These are phyloP conservation scores for Calyptommatus sinebrachiatus DNA, from an alignment of 2,113 vertebrate genomes.

Conservation along the genomic window DNA sequence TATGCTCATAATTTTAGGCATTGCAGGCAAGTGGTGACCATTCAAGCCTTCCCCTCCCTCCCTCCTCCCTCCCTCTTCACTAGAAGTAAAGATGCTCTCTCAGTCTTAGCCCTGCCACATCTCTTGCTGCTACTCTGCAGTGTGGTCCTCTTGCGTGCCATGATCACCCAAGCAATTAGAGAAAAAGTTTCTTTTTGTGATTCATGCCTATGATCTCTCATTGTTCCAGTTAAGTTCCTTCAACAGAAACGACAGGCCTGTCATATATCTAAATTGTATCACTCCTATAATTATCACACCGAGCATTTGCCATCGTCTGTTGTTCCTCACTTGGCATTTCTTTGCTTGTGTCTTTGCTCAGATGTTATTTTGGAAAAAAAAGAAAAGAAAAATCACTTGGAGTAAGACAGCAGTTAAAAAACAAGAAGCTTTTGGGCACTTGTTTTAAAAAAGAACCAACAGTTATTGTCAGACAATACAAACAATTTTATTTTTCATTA, in stretches of 20 bases:
- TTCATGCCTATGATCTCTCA: neutral
- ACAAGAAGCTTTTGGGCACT: no score
- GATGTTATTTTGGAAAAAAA: neutral
- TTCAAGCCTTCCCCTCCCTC: no score
- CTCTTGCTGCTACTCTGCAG: no score
- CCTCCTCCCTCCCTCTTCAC: no score
- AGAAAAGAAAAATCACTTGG: neutral
- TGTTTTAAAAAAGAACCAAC: neutral
- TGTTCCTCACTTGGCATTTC: no score
- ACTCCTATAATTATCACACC: neutral
- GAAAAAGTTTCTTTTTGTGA: neutral
- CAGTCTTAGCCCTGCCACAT: no score
- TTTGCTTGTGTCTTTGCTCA: neutral
- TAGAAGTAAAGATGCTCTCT: no score
- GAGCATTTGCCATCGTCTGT: neutral
- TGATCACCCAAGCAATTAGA: no score
- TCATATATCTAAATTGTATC: neutral
- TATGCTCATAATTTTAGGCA: no score
- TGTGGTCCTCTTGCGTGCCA: no score
- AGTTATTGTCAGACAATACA: neutral
- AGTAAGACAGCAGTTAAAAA: neutral
- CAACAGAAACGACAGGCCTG: neutral
- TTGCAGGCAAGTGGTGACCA: no score
- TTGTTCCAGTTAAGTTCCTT: neutral
- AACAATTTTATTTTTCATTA: neutral